Evolutionary conservation across 53 echinoderm and acorn worm genomes (phyloP).

Genomic region (Luidia sarsii): DNA sequence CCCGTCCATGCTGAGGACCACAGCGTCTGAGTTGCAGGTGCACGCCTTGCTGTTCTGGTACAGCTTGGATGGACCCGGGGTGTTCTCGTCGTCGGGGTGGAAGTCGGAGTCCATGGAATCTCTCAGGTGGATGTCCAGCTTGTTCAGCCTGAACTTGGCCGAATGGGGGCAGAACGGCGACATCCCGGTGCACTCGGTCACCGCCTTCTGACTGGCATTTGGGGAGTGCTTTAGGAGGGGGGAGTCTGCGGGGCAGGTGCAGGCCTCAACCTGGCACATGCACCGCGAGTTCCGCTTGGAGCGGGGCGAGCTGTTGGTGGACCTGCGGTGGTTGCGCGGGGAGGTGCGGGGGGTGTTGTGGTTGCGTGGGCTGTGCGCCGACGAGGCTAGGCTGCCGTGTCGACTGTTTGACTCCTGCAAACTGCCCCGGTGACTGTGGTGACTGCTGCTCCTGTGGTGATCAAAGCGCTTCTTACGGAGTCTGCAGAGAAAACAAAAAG

Average conservation of each 20-base stretch:
- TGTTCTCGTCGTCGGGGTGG: conserved; percentile 55
- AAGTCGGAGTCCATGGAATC: conserved; percentile 60
- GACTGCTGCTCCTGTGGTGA: conserved; percentile 66
- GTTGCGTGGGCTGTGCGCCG: conserved; percentile 59
- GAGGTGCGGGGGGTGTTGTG: conserved; percentile 57
- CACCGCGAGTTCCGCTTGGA: conserved; percentile 23
- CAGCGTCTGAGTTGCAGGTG: conserved; percentile 37
- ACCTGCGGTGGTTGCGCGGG: conserved; percentile 54
- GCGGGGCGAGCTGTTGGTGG: conserved; percentile 31
- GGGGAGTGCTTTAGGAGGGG: conserved; percentile 56
- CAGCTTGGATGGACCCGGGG: conserved; percentile 28
- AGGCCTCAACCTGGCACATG: conserved; percentile 55
- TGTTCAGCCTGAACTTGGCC: conserved; percentile 64
- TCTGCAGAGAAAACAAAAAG: conserved; percentile 36
- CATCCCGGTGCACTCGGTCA: conserved; percentile 76
- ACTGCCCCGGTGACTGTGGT: conserved; percentile 61
- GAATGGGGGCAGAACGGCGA: conserved; percentile 88
- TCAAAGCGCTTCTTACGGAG: conserved; percentile 62
- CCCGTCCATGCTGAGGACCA: conserved; percentile 32
- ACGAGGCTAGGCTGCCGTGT: conserved; percentile 61
- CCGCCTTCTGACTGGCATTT: conserved; percentile 39
- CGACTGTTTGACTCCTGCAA: conserved; percentile 54
- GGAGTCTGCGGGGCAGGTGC: conserved; percentile 64
- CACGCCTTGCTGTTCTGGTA: conserved; percentile 16
- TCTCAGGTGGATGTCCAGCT: conserved; percentile 31